Percentiles rank a stretch among this genome's conserved stretches.
These are phyloP conservation scores for Sprattus sprattus DNA, from an alignment of 2,113 vertebrate genomes.

Conservation along the genomic window DNA sequence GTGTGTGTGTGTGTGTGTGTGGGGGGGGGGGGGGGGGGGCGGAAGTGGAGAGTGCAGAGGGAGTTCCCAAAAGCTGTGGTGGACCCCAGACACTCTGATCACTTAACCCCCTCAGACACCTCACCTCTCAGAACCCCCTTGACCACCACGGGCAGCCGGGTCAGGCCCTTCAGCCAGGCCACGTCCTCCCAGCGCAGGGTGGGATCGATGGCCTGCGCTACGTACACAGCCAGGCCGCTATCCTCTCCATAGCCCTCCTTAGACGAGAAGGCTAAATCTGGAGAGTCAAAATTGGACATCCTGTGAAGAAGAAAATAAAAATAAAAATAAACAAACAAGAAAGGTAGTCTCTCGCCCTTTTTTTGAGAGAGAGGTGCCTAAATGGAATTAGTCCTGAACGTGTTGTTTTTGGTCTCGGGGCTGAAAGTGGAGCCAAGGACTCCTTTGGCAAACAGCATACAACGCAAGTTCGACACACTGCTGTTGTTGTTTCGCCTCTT, in stretches of 20 bases:
- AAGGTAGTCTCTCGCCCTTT: not conserved
- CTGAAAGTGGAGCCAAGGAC: conserved; percentile 30
- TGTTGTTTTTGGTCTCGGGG: conserved; percentile 75
- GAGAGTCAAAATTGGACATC: conserved; percentile 87
- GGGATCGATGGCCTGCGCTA: conserved; percentile 84
- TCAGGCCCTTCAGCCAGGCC: conserved; percentile 83
- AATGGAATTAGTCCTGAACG: conserved; percentile 38
- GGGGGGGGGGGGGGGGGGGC: not conserved
- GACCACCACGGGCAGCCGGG: conserved; percentile 80
- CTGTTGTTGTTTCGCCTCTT: conserved; percentile 74
- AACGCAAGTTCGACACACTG: conserved; percentile 73
- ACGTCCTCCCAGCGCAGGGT: conserved; percentile 84
- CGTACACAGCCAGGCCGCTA: conserved; percentile 88
- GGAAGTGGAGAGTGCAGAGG: conserved; percentile 26
- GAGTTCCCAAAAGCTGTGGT: not conserved
- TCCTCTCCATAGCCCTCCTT: conserved; percentile 79
- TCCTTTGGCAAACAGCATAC: conserved; percentile 32
- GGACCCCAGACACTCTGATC: not conserved
- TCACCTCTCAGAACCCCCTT: conserved; percentile 89
- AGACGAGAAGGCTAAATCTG: conserved; percentile 80
- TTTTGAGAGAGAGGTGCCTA: conserved; percentile 3
- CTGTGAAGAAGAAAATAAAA: conserved; percentile 61
- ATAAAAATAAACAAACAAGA: conserved; percentile 16
- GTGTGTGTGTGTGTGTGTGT: conserved; percentile 26
- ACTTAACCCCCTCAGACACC: conserved; percentile 9